phyloP scores from a whole-genome alignment of 2,113 vertebrate genomes.

The Craseonycteris thonglongyai region DNA sequence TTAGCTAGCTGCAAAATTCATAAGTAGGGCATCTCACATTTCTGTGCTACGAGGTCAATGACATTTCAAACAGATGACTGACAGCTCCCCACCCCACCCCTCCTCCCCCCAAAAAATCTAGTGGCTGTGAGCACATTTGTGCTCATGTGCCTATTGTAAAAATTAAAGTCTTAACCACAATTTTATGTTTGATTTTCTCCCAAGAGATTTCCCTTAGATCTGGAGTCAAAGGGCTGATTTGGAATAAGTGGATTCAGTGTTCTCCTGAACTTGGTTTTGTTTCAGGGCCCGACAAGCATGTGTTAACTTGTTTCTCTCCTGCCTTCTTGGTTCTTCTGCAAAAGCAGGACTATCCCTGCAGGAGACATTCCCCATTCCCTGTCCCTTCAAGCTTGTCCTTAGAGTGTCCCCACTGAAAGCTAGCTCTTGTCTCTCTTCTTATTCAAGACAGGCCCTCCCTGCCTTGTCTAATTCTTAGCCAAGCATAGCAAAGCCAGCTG shows the following conservation, averaged over 20 bases:
- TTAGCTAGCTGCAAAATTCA: not conserved
- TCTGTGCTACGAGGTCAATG: not conserved
- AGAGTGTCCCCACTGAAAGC: constrained; percentile 66
- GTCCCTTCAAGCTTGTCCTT: constrained; percentile 65
- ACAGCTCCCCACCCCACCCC: not conserved
- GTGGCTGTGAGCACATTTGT: not conserved
- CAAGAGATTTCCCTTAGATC: not conserved
- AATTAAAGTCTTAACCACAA: constrained; percentile 20
- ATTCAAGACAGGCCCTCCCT: constrained; percentile 73
- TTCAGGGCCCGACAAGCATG: not conserved
- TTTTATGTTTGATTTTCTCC: not conserved
- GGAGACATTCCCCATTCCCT: constrained; percentile 45
- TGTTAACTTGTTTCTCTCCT: constrained; percentile 7
- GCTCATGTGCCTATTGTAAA: not conserved
- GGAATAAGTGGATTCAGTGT: not conserved
- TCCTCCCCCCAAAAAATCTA: not conserved
- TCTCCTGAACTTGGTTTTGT: not conserved
- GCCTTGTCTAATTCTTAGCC: constrained; percentile 75
- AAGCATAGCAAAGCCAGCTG: constrained; percentile 77
- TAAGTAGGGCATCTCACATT: not conserved
- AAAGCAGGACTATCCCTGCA: constrained; percentile 31
- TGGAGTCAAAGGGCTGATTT: not conserved
- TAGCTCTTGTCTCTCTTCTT: constrained; percentile 64
- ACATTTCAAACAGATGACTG: not conserved
- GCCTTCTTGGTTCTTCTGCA: constrained; percentile 38